phyloP scores from a whole-genome alignment of 2,113 vertebrate species.

The Xiphophorus maculatus region DNA sequence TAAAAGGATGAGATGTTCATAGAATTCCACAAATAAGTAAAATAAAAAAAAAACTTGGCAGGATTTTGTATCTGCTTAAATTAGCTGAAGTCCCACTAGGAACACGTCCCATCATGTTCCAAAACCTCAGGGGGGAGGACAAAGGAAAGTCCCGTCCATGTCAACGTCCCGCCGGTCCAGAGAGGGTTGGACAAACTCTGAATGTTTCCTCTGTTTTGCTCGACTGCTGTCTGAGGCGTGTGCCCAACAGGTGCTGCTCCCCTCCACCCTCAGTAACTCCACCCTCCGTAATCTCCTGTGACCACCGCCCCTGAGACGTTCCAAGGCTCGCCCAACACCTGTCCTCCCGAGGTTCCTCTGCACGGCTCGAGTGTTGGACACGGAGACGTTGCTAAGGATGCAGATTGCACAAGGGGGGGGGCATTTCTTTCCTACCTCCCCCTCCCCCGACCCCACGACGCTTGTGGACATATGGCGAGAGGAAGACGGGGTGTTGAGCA shows the following conservation, averaged over 20 bases:
- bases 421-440: slow-evolving; percentile 44
- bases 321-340: slow-evolving; percentile 60
- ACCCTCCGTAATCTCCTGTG: slow-evolving; percentile 67
- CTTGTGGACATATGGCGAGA: slow-evolving; percentile 56
- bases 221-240: slow-evolving; percentile 48
- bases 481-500: slow-evolving; percentile 34
- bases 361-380: slow-evolving; percentile 49
- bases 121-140: not conserved
- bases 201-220: slow-evolving; percentile 31
- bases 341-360: slow-evolving; percentile 46
- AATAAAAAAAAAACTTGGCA: too few relatives aligned
- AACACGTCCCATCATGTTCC: slow-evolving; percentile 37
- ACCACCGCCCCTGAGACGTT: slow-evolving; percentile 53
- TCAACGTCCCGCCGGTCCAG: slow-evolving; percentile 19
- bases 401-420: slow-evolving; percentile 37
- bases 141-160: slow-evolving; percentile 32
- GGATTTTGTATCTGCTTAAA: too few relatives aligned
- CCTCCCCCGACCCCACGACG: not conserved
- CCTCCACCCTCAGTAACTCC: too few relatives aligned
- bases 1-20: too few relatives aligned
- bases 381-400: slow-evolving; percentile 53
- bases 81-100: not conserved
- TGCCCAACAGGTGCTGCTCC: slow-evolving; percentile 72
- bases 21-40: too few relatives aligned
- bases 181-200: slow-evolving; percentile 12